Conservation (phyloP, 92 coral and sea anemone species). For the Parazoanthus atlanticus region DNA sequence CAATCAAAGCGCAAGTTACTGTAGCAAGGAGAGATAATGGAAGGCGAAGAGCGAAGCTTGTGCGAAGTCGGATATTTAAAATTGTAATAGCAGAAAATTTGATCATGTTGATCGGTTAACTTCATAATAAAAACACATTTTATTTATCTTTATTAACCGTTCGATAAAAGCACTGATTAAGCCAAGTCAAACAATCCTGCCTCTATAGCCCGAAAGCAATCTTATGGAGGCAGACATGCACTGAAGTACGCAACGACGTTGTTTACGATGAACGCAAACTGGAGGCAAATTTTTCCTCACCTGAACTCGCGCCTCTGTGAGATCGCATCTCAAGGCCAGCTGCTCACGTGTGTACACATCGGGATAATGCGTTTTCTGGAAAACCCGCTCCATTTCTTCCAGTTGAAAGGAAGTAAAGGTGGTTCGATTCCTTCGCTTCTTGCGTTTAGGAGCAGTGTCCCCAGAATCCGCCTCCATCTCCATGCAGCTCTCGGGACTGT, state of each 20-base stretch:
- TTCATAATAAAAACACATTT: not conserved
- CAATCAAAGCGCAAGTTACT: not conserved
- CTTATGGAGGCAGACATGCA: not conserved
- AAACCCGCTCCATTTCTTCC: constrained; percentile 98
- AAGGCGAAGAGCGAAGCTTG: not conserved
- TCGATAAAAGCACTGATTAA: not conserved
- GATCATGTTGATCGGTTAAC: not conserved
- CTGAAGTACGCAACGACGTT: not conserved
- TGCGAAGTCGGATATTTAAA: not conserved
- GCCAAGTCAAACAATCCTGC: not conserved
- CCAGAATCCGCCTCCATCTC: constrained; percentile 83
- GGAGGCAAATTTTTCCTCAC: constrained; percentile 47
- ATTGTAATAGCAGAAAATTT: not conserved
- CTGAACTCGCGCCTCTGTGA: constrained; percentile 99
- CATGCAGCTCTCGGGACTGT: constrained; percentile 72
- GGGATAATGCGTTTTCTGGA: constrained; percentile 98
- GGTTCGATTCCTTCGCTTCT: constrained; percentile 96
- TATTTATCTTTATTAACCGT: not conserved
- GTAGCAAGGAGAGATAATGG: not conserved
- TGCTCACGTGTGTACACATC: constrained; percentile 99
- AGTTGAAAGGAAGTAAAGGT: constrained; percentile 99
- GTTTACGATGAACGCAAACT: not conserved
- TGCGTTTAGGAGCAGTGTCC: constrained; percentile 94
- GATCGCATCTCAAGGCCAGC: constrained; percentile 91
- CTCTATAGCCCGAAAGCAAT: not conserved